phyloP scores from a whole-genome alignment of 2,888 invertebrate species.

The Tethea ocularis region DNA sequence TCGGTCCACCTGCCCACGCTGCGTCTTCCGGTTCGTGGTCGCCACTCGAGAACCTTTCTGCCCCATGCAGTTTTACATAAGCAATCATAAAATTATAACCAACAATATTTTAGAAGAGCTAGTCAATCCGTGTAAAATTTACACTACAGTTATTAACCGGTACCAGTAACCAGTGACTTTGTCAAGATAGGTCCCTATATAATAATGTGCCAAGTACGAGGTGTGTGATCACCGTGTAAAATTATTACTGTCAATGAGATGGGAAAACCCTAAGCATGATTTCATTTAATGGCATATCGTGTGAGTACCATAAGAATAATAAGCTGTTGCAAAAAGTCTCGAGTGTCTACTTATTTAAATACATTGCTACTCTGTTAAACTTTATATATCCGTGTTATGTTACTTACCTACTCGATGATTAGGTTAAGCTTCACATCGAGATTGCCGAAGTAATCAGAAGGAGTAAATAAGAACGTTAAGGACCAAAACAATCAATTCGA shows the following conservation, averaged over 20 bases:
- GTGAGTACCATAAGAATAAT: not conserved
- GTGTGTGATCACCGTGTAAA: slow-evolving; percentile 1
- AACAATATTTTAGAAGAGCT: no score
- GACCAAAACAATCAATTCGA: no score
- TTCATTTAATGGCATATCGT: slow-evolving; percentile 9
- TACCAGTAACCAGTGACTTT: not conserved
- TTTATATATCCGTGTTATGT: not conserved
- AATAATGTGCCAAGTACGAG: not conserved
- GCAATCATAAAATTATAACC: no score
- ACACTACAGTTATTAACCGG: no score
- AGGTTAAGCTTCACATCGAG: no score
- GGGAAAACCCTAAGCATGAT: slow-evolving; percentile 11
- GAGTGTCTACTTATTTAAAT: not conserved
- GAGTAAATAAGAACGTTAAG: no score
- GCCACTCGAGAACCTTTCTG: no score
- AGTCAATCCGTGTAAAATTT: no score
- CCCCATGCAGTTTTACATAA: no score
- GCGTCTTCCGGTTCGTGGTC: no score
- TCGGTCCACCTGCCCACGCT: no score
- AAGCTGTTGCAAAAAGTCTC: slow-evolving; percentile 1
- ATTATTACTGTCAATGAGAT: slow-evolving; percentile 6
- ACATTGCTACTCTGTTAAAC: not conserved
- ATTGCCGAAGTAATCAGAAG: no score
- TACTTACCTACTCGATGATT: not conserved
- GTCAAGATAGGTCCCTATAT: not conserved